phyloP scores from a whole-genome alignment of 2,113 vertebrate species.

The Dicrurus megarhynchus region DNA sequence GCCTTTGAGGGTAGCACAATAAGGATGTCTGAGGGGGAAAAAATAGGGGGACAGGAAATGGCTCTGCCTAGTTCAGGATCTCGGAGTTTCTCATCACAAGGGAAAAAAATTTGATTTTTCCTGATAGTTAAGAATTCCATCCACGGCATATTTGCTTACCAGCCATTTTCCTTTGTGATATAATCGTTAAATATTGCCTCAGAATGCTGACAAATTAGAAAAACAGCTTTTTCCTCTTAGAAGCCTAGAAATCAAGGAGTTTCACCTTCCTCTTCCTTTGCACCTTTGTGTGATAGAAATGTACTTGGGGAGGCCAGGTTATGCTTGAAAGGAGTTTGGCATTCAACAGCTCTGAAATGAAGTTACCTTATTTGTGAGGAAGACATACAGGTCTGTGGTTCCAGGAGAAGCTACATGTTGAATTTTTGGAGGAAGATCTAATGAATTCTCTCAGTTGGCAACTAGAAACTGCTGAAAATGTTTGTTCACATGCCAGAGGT shows the following conservation, averaged over 20 bases:
- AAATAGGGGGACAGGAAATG: background rate
- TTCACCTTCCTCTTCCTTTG: background rate
- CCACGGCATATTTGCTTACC: background rate
- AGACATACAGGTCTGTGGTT: background rate
- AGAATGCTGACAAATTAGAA: background rate
- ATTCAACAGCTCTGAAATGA: background rate
- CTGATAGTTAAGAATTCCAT: background rate
- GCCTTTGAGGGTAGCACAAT: background rate
- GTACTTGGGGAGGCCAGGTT: background rate
- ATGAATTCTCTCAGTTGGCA: background rate
- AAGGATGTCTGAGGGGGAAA: background rate
- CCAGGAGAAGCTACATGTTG: background rate
- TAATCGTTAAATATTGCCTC: background rate
- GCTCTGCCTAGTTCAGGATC: background rate
- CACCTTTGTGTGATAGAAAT: background rate
- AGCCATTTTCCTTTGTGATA: background rate
- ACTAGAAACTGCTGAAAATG: background rate
- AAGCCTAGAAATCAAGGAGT: background rate
- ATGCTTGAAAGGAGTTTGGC: background rate
- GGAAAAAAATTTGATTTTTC: background rate
- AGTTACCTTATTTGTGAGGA: background rate
- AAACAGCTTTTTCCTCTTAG: background rate
- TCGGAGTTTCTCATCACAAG: background rate
- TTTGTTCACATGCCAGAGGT: background rate
- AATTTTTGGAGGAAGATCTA: constrained; percentile 20